Evolutionary conservation across 2,888 invertebrate genomes (phyloP).

Genomic region (Hydropsyche betteni): DNA sequence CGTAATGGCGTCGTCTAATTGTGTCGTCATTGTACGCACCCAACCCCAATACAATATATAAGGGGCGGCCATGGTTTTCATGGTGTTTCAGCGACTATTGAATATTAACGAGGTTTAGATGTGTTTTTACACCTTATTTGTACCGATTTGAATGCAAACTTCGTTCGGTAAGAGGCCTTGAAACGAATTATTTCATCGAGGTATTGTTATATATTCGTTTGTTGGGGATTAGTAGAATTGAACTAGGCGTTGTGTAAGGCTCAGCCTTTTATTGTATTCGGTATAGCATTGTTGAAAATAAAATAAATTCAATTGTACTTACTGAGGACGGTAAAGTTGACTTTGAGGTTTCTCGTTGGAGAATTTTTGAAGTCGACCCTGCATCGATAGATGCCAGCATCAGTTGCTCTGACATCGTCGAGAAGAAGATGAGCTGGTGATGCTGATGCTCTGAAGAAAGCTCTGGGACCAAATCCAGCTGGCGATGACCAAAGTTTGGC

Average conservation of each 20-base stretch:
- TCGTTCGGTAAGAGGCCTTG: not conserved
- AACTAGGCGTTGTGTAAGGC: no score
- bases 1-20: slow-evolving; percentile 11
- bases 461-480: slow-evolving; percentile 76
- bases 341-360: slow-evolving; percentile 85
- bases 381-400: slow-evolving; percentile 86
- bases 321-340: slow-evolving; percentile 91
- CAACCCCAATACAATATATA: not conserved
- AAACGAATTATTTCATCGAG: no score
- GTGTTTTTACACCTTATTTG: not conserved
- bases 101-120: not conserved
- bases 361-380: slow-evolving; percentile 90
- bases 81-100: slow-evolving; percentile 7
- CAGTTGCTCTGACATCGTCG: slow-evolving; percentile 76
- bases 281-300: no score
- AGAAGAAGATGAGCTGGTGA: slow-evolving; percentile 80
- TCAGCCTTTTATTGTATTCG: no score
- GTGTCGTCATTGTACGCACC: slow-evolving; percentile 3
- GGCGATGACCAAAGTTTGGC: slow-evolving; percentile 86
- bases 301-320: slow-evolving; percentile 61
- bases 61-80: not conserved
- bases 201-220: no score
- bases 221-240: no score
- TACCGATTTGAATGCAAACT: not conserved
- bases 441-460: slow-evolving; percentile 78